phyloP scores from a whole-genome alignment of 2,113 vertebrate genomes.

The Perognathus longimembris region DNA sequence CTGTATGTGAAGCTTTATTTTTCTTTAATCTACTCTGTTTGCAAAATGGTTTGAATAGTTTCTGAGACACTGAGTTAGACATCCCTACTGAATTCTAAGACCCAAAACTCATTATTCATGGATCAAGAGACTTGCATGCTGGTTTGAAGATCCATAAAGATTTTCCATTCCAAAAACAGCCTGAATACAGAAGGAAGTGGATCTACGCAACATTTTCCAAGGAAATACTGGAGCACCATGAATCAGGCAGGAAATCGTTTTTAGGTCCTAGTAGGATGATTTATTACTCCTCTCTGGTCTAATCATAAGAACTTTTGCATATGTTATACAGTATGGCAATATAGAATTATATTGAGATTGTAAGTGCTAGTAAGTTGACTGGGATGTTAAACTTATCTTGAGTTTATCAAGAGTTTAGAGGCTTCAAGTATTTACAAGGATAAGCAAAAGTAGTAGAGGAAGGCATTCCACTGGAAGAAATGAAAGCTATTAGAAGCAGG shows the following conservation, averaged over 20 bases:
- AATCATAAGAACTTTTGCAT: no score
- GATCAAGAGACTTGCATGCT: background rate
- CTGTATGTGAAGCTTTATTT: background rate
- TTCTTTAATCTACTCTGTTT: background rate
- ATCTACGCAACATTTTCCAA: background rate
- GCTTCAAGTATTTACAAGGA: background rate
- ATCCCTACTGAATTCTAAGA: background rate
- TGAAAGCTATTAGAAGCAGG: background rate
- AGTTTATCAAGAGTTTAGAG: background rate
- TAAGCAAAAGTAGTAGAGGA: background rate
- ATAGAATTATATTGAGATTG: background rate
- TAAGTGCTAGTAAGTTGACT: background rate
- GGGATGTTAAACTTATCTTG: background rate
- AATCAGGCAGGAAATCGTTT: background rate
- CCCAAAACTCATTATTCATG: background rate
- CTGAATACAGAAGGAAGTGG: no score
- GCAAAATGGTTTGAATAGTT: rapidly evolving
- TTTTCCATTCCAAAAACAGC: background rate
- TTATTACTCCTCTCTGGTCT: background rate
- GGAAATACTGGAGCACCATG: rapidly evolving
- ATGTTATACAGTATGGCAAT: background rate
- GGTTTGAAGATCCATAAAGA: background rate
- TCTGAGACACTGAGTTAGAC: background rate
- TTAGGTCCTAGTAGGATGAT: background rate
- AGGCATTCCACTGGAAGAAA: no score